Evolutionary conservation across 2,888 invertebrate genomes (phyloP), one percentile per base, ranked within the genome.

Genomic region (Nowickia ferox): DNA sequence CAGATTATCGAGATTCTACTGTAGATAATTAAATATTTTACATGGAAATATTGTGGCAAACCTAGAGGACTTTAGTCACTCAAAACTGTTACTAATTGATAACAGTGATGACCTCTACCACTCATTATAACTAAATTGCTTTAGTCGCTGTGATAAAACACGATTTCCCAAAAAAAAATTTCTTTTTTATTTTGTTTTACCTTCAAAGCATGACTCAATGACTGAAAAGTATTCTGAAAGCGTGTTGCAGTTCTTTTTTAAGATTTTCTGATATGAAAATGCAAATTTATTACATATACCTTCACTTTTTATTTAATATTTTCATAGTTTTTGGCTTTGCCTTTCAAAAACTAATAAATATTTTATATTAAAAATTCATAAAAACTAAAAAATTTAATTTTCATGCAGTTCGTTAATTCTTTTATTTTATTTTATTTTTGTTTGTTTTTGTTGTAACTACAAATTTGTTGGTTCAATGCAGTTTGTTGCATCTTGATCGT

Each of bases 291-390:
- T 59, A 48, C 48, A 48, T 48, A 9, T 71, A 76, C 82, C 63
- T 77, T 83, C 76, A 83, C 82, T 83, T 83, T 82, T 69, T 22
- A 30, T 68, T 74, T 59, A 19, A 19, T 69, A 61, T 72, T 65
- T 72, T 71, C 9, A 46, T 48, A 63, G 53, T 63, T 55, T 69
- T 53, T 46, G 17, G n/a, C 53, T 76, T 78, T 74, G 17, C 72
- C 84, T 84, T 84, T 84, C 84, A 84, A 84, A 84, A 79, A 55
- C 22, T 61, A 78, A 78, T 71, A 69, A 57, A 82, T 78, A 69
- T 82, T 80, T 65, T 65, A 9, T 48, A 77, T 59, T 83, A 78
- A 80, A 72, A 71, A 76, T 82, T 40, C 69, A 82, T 48, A 51
- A 55, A 75, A 68, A 69, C 17, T 53, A 53, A 71, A 30, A 72